Base-by-base conservation (phyloP, 2,888 invertebrate species). In the Ceriagrion tenellum region DNA sequence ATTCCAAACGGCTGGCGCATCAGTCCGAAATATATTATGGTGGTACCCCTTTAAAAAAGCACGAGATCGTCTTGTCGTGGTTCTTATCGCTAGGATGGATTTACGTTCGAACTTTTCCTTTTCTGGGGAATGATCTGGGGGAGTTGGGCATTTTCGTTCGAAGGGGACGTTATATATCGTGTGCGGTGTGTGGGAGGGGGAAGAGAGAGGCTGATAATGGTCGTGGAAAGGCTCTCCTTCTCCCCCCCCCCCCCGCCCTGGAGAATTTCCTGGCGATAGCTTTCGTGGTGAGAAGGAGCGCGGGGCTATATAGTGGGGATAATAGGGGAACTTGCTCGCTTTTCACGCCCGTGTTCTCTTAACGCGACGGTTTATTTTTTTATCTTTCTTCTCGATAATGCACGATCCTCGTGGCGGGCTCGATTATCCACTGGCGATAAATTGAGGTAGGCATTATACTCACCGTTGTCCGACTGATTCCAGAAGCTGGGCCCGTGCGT, bases 81-180 rank as follows among this genome's bases (percentile, higher is more conserved):
- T 81, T 16, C 30, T 81, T 81, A 81, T 81, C 81, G 81, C 81
- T 13, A 12, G 0, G 13, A 26, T 13, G 81, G 16, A 81, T 81
- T 81, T 81, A 81, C 81, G 81, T 35, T 81, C 30, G 81, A 81
- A 81, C 81, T 81, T 81, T 13, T 35, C 35, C 69, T n/a, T 69
- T 26, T 69, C n/a, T 69, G 23, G n/a, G 20, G 26, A 26, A 26
- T 8, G 69, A 20, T 59, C n/a, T 26, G 69, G n/a, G 69, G 26
- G 69, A 59, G 59, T 69, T 16, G 81, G 35, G 10, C n/a, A 23
- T 81, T 81, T 81, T 81, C 81, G 81, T 0, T 35, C 35, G 81
- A 35, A 35, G 81, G 35, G 81, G 35, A 35, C 81, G 26, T 81
- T 81, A 13, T 47, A 20, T 59, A 59, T 59, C 4, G 59, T 20